Conservation (phyloP, 1,140 invertebrate genomes). For the Drosophila kepulauana region DNA sequence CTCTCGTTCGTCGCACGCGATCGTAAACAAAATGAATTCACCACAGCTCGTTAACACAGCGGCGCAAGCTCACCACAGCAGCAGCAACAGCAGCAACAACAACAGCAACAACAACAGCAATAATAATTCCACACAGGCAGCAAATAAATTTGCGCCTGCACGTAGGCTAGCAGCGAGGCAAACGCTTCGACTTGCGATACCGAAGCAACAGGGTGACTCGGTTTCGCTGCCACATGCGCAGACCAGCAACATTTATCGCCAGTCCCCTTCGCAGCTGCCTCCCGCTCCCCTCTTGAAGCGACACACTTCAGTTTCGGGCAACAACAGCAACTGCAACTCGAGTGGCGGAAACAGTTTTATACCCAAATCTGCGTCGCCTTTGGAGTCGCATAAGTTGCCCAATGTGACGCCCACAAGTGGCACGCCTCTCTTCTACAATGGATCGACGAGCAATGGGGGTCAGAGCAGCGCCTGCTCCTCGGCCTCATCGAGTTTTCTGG, state of each 20-base stretch:
- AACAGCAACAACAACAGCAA: slow-evolving; percentile 18
- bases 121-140: slow-evolving; percentile 4
- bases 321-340: background rate
- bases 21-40: slow-evolving; percentile 71
- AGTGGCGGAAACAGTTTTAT: slow-evolving; percentile 40
- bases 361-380: slow-evolving; percentile 75
- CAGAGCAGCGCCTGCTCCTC: slow-evolving; percentile 36
- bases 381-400: slow-evolving; percentile 78
- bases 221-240: slow-evolving; percentile 29
- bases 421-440: slow-evolving; percentile 38
- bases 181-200: slow-evolving; percentile 78
- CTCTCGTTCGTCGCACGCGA: slow-evolving; percentile 14
- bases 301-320: slow-evolving; percentile 8
- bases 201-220: slow-evolving; percentile 75
- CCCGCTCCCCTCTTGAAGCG: slow-evolving; percentile 75
- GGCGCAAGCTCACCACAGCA: slow-evolving; percentile 58
- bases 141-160: slow-evolving; percentile 82
- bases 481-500: slow-evolving; percentile 62
- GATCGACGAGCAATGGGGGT: slow-evolving; percentile 30
- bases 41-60: slow-evolving; percentile 63
- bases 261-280: slow-evolving; percentile 78
- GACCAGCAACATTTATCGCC: slow-evolving; percentile 57
- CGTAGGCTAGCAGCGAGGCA: slow-evolving; percentile 81
- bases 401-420: slow-evolving; percentile 64
- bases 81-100: slow-evolving; percentile 12